Evolutionary conservation across 2,113 vertebrate species (phyloP).

Genomic region (Periophthalmodon schlosseri): DNA sequence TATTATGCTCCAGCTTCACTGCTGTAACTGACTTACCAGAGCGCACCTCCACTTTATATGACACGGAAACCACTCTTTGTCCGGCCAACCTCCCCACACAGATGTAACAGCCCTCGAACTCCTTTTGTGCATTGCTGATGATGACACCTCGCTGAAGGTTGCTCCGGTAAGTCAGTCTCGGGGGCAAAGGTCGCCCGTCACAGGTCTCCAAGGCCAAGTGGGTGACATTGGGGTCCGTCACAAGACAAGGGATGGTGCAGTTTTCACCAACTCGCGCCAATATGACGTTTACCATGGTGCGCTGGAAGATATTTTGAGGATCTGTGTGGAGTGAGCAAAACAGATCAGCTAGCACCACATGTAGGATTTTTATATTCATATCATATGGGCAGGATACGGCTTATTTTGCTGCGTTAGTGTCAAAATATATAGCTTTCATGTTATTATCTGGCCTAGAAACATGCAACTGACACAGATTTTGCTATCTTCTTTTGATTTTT

Average conservation of each 20-base stretch:
- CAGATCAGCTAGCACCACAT: background rate
- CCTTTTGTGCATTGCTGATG: constrained; percentile 61
- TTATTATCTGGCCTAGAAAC: background rate
- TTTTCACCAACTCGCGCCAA: constrained; percentile 68
- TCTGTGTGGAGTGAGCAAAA: constrained; percentile 47
- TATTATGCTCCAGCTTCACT: background rate
- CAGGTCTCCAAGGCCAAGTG: constrained; percentile 65
- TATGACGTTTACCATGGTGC: constrained; percentile 69
- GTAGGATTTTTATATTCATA: background rate
- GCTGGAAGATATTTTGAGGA: constrained; percentile 64
- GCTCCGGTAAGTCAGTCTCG: constrained; percentile 53
- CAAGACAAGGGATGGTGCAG: constrained; percentile 73
- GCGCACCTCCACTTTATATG: constrained; percentile 71
- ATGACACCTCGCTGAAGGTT: constrained; percentile 66
- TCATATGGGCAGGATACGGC: background rate
- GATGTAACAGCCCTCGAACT: constrained; percentile 73
- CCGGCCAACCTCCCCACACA: constrained; percentile 62
- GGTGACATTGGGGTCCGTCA: constrained; percentile 71
- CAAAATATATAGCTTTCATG: background rate
- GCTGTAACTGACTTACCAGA: constrained; percentile 59
- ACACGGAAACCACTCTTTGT: constrained; percentile 56
- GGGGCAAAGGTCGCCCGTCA: constrained; percentile 58
- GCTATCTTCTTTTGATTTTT: background rate
- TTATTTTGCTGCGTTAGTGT: background rate
- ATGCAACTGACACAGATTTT: background rate